phyloP scores from a whole-genome alignment of 2,888 invertebrate genomes.

The Theodoxus fluviatilis region DNA sequence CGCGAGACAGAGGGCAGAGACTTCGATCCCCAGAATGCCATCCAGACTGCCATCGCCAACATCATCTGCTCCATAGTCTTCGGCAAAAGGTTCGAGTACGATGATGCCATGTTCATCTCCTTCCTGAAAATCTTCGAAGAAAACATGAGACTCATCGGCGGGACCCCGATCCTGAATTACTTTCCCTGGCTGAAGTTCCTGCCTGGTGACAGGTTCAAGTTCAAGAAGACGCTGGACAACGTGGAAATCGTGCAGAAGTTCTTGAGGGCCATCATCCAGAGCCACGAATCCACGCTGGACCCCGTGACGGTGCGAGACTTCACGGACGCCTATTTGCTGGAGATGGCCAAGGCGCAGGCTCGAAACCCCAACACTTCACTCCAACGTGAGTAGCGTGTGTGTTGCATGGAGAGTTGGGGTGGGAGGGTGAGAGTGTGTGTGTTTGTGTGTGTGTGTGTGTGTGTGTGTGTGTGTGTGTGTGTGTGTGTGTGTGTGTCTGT shows the following conservation, averaged over 20 bases:
- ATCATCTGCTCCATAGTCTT: conserved; percentile 42
- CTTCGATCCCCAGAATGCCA: conserved; percentile 33
- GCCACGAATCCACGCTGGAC: conserved; percentile 32
- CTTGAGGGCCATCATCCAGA: conserved; percentile 31
- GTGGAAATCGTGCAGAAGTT: conserved; percentile 35
- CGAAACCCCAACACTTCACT: conserved; percentile 34
- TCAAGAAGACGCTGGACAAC: conserved; percentile 31
- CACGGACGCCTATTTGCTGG: conserved; percentile 45
- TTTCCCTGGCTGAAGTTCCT: conserved; percentile 35
- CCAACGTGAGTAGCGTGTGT: conserved; percentile 28
- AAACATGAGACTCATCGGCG: conserved; percentile 34
- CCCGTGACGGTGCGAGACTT: conserved; percentile 36
- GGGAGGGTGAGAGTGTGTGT: background rate
- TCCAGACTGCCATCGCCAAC: conserved; percentile 39
- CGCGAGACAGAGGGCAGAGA: conserved; percentile 30
- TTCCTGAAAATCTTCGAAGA: conserved; percentile 38
- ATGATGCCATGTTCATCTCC: conserved; percentile 38
- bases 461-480: conserved; percentile 20
- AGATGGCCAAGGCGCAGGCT: conserved; percentile 33
- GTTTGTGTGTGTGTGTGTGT: conserved; percentile 5
- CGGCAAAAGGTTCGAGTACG: conserved; percentile 41
- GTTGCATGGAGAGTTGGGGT: background rate
- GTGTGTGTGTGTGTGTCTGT: conserved; percentile 19
- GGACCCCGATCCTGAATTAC: conserved; percentile 36
- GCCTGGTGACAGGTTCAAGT: conserved; percentile 38